phyloP scores from a whole-genome alignment of 2,113 vertebrate species.

The Nanorana parkeri region DNA sequence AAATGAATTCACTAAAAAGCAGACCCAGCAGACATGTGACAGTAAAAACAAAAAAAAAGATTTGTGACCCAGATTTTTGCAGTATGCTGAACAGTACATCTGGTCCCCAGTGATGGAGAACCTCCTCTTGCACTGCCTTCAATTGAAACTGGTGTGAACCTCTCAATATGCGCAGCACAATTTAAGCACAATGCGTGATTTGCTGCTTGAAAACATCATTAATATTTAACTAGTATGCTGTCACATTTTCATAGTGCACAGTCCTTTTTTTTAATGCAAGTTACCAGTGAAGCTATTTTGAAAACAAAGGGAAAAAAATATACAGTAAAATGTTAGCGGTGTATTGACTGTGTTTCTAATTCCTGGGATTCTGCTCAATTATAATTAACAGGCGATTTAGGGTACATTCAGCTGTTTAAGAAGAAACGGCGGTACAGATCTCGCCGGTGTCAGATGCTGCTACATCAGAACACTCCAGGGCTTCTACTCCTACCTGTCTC shows the following conservation, averaged over 20 bases:
- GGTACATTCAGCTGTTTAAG: conserved; percentile 4
- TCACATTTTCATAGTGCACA: conserved; percentile 26
- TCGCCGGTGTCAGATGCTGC: neutral
- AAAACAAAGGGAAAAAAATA: conserved; percentile 4
- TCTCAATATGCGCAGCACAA: conserved; percentile 52
- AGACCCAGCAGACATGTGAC: conserved; percentile 13
- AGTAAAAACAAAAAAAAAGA: conserved; percentile 1
- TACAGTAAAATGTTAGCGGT: neutral
- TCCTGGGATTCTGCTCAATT: conserved; percentile 31
- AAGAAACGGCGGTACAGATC: neutral
- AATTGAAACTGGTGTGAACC: conserved; percentile 37
- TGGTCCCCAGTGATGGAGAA: conserved; percentile 35
- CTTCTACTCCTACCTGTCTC: conserved; percentile 24
- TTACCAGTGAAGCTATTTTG: neutral
- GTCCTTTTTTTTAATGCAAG: conserved; percentile 30
- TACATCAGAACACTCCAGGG: conserved; percentile 7
- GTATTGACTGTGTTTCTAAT: neutral
- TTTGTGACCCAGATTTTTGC: conserved; percentile 26
- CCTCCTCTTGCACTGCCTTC: conserved; percentile 15
- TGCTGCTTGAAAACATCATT: conserved; percentile 68
- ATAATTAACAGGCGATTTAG: conserved; percentile 10
- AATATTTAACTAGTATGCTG: conserved; percentile 68
- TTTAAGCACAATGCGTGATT: conserved; percentile 65
- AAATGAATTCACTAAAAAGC: neutral
- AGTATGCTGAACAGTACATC: conserved; percentile 18